Evolutionary conservation across 2,797 vertebrate species (phyloP).

Genomic region (Glossophaga mutica): DNA sequence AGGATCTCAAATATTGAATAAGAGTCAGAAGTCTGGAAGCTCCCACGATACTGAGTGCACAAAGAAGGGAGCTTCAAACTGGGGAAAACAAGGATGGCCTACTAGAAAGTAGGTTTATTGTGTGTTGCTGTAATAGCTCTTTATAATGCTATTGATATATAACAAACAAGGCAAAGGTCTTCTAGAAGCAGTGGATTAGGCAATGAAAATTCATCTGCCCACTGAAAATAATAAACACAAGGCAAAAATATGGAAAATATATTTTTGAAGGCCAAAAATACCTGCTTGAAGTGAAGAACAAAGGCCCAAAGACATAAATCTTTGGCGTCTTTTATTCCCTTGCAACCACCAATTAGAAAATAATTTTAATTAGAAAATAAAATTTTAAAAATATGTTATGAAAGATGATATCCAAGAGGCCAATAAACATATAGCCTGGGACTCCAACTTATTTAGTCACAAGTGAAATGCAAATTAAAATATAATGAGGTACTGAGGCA

Average conservation of each 20-base stretch:
- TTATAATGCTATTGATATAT: background rate
- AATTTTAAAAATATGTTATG: background rate
- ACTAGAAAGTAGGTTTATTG: background rate
- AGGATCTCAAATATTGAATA: background rate
- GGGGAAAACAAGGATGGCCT: background rate
- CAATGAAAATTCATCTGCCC: slow-evolving; percentile 31
- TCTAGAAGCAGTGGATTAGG: background rate
- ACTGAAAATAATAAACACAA: background rate
- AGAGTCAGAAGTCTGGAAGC: background rate
- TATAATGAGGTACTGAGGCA: background rate
- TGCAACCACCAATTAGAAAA: background rate
- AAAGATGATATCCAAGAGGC: background rate
- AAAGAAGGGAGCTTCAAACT: background rate
- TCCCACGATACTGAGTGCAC: background rate
- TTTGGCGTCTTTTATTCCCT: background rate
- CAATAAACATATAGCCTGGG: background rate
- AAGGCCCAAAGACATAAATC: background rate
- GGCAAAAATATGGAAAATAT: background rate
- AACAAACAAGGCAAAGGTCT: background rate
- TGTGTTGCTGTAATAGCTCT: background rate
- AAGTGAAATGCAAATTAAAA: slow-evolving; percentile 15
- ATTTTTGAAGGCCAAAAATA: background rate
- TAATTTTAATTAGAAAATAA: background rate
- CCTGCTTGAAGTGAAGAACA: background rate
- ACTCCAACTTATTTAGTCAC: background rate